These are phyloP conservation scores for Drosophila repleta DNA, from an alignment of 1,140 invertebrate genomes.

Conservation along the genomic window DNA sequence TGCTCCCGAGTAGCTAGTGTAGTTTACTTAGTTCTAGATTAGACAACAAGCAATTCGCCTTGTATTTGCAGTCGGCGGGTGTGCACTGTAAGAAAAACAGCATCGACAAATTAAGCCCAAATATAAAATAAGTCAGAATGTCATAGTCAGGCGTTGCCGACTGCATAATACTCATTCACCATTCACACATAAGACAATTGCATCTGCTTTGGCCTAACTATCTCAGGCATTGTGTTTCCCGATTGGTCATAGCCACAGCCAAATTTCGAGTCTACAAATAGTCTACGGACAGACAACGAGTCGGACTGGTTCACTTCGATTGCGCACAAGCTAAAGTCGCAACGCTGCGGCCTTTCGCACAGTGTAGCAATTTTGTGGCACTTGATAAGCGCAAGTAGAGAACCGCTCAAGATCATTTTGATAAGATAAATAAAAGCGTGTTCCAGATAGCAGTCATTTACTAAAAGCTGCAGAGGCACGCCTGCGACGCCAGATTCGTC, in stretches of 20 bases:
- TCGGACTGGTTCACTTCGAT: too few species aligned
- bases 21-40: constrained; percentile 51
- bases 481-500: not conserved
- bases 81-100: constrained; percentile 60
- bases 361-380: constrained; percentile 34
- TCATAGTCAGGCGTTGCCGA: too few species aligned
- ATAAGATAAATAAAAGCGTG: constrained; percentile 68
- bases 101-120: not conserved
- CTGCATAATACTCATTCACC: too few species aligned
- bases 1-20: constrained; percentile 7
- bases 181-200: not conserved
- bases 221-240: too few species aligned
- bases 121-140: not conserved
- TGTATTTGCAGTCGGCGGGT: constrained; percentile 11
- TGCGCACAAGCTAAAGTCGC: too few species aligned
- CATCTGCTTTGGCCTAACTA: too few species aligned
- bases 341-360: constrained; percentile 18
- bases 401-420: constrained; percentile 69
- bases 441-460: constrained; percentile 40
- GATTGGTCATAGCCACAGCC: too few species aligned
- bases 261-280: too few species aligned
- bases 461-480: not conserved
- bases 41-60: constrained; percentile 46
- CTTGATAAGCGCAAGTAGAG: constrained; percentile 22
- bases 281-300: too few species aligned